Base-by-base conservation (phyloP, 2,113 vertebrate genomes). In the Leucosticte australis region DNA sequence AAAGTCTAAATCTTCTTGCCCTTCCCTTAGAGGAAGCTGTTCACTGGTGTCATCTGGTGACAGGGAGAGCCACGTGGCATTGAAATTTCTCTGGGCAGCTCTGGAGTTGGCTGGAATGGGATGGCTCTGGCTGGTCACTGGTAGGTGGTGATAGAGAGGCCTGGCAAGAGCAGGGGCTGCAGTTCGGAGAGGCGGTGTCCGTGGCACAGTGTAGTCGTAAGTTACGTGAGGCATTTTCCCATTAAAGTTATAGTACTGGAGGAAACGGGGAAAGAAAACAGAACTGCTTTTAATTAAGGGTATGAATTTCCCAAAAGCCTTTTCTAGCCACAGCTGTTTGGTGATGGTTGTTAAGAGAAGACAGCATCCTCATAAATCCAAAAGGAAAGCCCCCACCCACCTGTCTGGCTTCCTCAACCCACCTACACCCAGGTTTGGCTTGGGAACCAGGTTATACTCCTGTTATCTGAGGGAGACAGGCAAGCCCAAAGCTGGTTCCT, bases 171-270 rank as follows among this genome's bases (percentile, higher is more conserved):
- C 80, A 27, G 97, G 97, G 13, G 98, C 71, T 24, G 94, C 94
- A 17, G 97, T 97, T 59, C 2, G 96, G 41, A 97, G 95, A 22
- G 87, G 84, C 4, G 91, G 92, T 8, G 50, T 14, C 47, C 89
- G 93, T 31, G 98, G 98, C n/a, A 98, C 96, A 1, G 99, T 99
- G 97, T 98, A 99, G 95, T 99, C 98, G 0, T 98, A 99, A 18
- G 98, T 99, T 89, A 99, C 94, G 77, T 99, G 98, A 35, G 99
- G 98, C 92, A 98, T 98, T 92, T 99, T 99, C 82, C 99, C 99
- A 60, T 99, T 99, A 7, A 99, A 94, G 96, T 99, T 99, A 92
- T 99, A 98, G 95, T 99, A 99, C 99, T 99, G 81, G 39, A 91
- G 62, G 83, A 37, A 89, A 96, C 2, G 10, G 56, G 44, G 85